Evolutionary conservation across 2,797 vertebrate species (phyloP).

Genomic region (Catharus ustulatus): DNA sequence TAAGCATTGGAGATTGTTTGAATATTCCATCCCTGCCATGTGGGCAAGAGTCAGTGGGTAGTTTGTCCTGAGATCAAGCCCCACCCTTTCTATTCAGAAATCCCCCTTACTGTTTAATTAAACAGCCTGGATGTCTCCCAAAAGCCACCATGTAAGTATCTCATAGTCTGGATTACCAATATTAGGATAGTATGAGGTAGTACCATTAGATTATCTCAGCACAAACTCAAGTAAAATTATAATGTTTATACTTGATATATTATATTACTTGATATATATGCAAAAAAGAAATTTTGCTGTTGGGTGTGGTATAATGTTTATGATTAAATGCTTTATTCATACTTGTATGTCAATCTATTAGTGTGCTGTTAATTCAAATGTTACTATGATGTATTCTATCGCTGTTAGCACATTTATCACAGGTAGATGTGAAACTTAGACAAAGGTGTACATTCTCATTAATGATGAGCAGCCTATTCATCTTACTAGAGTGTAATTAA

Average conservation of each 20-base stretch:
- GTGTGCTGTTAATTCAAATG: conserved; percentile 82
- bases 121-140: neutral
- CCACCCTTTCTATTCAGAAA: conserved; percentile 52
- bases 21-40: neutral
- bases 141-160: neutral
- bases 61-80: neutral
- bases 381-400: conserved; percentile 90
- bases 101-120: conserved; percentile 7
- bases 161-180: conserved; percentile 24
- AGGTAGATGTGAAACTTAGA: conserved; percentile 86
- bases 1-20: neutral
- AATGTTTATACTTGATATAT: neutral
- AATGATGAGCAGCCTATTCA: conserved; percentile 90
- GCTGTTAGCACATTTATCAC: conserved; percentile 91
- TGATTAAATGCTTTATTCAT: conserved; percentile 86
- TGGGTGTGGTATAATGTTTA: conserved; percentile 75
- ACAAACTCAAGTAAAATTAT: conserved; percentile 21
- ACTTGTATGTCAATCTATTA: conserved; percentile 88
- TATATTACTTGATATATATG: conserved; percentile 50
- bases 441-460: conserved; percentile 91
- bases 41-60: neutral
- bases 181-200: neutral
- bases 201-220: neutral
- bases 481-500: conserved; percentile 88
- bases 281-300: conserved; percentile 68